Evolutionary conservation across 2,797 vertebrate species (phyloP).

Genomic region (Philypnodon macrostomus): DNA sequence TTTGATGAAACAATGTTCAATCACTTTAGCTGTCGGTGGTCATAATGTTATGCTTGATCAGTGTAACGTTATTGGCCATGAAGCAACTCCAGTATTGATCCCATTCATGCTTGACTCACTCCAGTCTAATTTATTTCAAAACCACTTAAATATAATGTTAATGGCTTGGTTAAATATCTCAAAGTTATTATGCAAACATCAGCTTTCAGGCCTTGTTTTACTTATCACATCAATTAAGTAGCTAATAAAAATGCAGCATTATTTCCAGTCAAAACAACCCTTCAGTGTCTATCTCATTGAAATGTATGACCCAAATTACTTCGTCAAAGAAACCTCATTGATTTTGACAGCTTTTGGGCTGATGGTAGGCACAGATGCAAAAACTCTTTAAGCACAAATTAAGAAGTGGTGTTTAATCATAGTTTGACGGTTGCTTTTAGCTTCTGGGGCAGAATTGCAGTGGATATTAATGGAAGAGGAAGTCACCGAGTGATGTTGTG

Average conservation of each 20-base stretch:
- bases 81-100: neutral
- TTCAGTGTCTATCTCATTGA: constrained; percentile 8
- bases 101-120: neutral
- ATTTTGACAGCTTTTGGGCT: constrained; percentile 24
- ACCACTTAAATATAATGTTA: neutral
- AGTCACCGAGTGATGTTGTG: neutral
- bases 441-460: constrained; percentile 16
- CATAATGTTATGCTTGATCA: too few relatives aligned
- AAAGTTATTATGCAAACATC: neutral
- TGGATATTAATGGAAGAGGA: constrained; percentile 15
- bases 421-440: constrained; percentile 32
- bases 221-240: constrained; percentile 5
- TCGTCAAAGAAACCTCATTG: constrained; percentile 10
- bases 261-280: constrained; percentile 11
- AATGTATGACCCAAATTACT: constrained; percentile 11
- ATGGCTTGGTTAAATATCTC: neutral
- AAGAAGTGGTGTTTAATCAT: constrained; percentile 34
- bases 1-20: too few relatives aligned
- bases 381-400: constrained; percentile 30
- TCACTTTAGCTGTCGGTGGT: too few relatives aligned
- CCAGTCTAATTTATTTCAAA: neutral
- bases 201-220: constrained; percentile 2
- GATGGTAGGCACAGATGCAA: constrained; percentile 33
- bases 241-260: constrained; percentile 11
- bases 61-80: too few relatives aligned